These are phyloP conservation scores for Chiloscyllium punctatum DNA, from an alignment of 2,797 vertebrate species.

Conservation along the genomic window DNA sequence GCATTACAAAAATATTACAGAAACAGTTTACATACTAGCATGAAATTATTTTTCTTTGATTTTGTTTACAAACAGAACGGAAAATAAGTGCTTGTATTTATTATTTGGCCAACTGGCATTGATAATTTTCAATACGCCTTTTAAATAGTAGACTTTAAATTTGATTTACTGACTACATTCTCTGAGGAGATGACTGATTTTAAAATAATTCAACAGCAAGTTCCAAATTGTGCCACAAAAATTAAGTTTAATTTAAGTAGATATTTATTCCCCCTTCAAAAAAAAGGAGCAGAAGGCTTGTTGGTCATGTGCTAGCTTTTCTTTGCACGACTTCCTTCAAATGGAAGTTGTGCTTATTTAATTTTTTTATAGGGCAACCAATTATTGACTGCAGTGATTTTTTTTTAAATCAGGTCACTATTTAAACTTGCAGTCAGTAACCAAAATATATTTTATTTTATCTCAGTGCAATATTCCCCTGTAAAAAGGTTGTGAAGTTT, in stretches of 20 bases:
- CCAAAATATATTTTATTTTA: background rate
- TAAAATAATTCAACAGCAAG: background rate
- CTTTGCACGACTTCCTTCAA: background rate
- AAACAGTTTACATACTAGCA: background rate
- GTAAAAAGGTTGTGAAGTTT: background rate
- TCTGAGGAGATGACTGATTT: background rate
- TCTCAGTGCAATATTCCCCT: background rate
- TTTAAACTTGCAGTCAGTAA: background rate
- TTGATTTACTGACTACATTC: background rate
- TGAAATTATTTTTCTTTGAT: background rate
- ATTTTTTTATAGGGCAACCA: background rate
- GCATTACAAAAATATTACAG: background rate
- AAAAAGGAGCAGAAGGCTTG: background rate
- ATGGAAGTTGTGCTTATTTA: background rate
- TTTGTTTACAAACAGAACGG: background rate
- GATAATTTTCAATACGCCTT: background rate
- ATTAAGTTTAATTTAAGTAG: background rate
- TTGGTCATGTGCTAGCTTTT: background rate
- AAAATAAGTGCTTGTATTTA: background rate
- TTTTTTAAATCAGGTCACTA: background rate
- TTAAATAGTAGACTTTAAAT: background rate
- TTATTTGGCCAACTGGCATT: background rate
- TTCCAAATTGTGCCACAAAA: background rate
- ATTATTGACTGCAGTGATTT: slow-evolving; percentile 23
- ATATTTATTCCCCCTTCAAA: background rate